Base-by-base conservation (phyloP, 2,888 invertebrate genomes). In the Campoplex nolae region DNA sequence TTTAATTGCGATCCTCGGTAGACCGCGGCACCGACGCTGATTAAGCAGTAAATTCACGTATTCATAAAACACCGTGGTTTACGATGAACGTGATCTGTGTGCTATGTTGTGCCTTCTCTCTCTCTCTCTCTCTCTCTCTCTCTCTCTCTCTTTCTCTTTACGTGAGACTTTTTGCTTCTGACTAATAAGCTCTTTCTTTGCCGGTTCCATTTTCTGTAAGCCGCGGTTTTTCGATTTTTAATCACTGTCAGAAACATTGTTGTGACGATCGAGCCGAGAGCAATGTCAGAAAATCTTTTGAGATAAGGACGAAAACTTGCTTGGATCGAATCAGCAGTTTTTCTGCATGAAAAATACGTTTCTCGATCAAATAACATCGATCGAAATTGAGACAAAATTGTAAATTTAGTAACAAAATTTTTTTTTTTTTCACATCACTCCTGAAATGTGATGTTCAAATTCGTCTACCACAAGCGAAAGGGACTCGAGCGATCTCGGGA, bases 41-140 rank as follows among this genome's bases (percentile, higher is more conserved):
- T 93, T 92, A 92, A 93, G 93, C 92, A 92, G 91, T 93, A 92
- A 93, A 93, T 93, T 91, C 92, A 89, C 90, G 89, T 91, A 91
- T 91, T 92, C 91, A 91, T 92, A 92, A 91, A 92, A 91, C 90
- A 92, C 88, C 56, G 88, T 91, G 89, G 87, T 92, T 91, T 92
- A 92, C 92, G 91, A 87, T 88, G 83, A 89, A 90, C 89, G 88
- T 88, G 87, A 87, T 87, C 84, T 79, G 87, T 84, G 82, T 76
- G 84, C 84, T 75, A 79, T 84, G 84, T 67, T 45, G 67, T 56
- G 74, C 76, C 58, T 48, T 54, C 70, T 65, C 56, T 68, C 56
- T 68, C 67, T 54, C 74, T 18, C 68, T 45, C 23, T 32, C 62
- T 74, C 48, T n/a, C n/a, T 54, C 70, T 65, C 56, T 68, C 56